These are phyloP conservation scores for Centroberyx gerrardi DNA, from an alignment of 2,797 vertebrate genomes.

Conservation along the genomic window DNA sequence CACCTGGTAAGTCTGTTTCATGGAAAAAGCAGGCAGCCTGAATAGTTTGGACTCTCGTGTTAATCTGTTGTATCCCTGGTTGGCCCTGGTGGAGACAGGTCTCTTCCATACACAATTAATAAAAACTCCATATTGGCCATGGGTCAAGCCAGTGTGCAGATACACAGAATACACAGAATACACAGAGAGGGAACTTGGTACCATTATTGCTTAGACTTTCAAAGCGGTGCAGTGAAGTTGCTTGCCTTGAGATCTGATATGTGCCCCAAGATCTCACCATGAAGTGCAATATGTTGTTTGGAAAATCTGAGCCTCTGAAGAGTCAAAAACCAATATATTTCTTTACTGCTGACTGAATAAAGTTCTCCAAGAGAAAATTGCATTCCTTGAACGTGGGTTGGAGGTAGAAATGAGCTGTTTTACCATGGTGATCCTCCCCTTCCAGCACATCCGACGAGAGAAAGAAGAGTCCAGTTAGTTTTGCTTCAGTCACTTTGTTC, in stretches of 20 bases:
- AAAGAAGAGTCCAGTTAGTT: constrained; percentile 44
- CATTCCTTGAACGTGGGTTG: constrained; percentile 52
- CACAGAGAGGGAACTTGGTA: constrained; percentile 16
- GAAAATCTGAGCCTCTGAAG: constrained; percentile 58
- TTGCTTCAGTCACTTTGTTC: constrained; percentile 40
- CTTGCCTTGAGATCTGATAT: constrained; percentile 64
- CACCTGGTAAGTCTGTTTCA: too few relatives aligned
- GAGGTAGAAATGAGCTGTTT: constrained; percentile 44
- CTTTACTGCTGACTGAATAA: constrained; percentile 67
- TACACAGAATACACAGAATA: neutral
- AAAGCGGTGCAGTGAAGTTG: constrained; percentile 48
- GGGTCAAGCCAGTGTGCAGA: too few relatives aligned
- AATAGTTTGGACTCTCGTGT: too few relatives aligned
- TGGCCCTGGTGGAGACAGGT: too few relatives aligned
- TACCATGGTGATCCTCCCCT: too few relatives aligned
- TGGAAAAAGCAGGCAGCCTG: too few relatives aligned
- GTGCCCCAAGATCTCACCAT: constrained; percentile 57
- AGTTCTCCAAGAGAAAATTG: constrained; percentile 65
- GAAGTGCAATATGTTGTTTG: constrained; percentile 67
- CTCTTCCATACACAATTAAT: too few relatives aligned
- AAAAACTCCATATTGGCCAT: too few relatives aligned
- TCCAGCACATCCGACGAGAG: too few relatives aligned
- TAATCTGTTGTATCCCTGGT: too few relatives aligned
- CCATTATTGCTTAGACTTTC: constrained; percentile 30
- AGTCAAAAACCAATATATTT: constrained; percentile 71